Evolutionary conservation across 1,140 invertebrate genomes (phyloP).

Genomic region (Pseudomyrmex pallidus): DNA sequence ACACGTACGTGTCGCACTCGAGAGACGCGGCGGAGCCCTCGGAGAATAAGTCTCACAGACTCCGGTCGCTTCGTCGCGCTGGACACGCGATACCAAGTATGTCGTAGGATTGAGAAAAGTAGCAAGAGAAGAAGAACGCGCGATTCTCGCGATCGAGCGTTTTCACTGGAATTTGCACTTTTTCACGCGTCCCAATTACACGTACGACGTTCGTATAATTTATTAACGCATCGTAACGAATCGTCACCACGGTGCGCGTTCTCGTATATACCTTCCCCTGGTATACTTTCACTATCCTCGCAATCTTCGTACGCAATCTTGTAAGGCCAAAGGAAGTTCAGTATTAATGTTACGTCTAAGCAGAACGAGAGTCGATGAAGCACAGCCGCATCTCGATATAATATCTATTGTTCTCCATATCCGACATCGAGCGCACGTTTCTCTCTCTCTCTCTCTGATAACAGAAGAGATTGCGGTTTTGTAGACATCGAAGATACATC

Average conservation of each 20-base stretch:
- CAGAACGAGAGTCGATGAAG: slow-evolving; percentile 45
- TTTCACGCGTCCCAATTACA: slow-evolving; percentile 39
- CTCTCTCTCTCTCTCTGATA: no score
- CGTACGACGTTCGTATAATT: slow-evolving; percentile 4
- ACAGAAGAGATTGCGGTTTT: no score
- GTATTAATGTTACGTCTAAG: slow-evolving; percentile 73
- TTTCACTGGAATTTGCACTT: slow-evolving; percentile 45
- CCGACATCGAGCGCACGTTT: not conserved
- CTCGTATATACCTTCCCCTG: slow-evolving; percentile 13
- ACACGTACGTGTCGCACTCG: not conserved
- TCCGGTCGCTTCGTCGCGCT: slow-evolving; percentile 9
- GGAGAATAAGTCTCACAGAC: not conserved
- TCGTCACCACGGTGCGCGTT: slow-evolving; percentile 18
- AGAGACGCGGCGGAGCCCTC: not conserved
- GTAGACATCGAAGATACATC: no score
- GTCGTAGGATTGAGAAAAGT: not conserved
- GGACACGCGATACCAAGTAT: slow-evolving; percentile 48
- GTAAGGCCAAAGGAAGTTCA: slow-evolving; percentile 75
- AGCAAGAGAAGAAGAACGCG: not conserved
- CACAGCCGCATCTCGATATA: slow-evolving; percentile 49
- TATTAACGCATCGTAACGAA: slow-evolving; percentile 48
- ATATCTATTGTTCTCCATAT: slow-evolving; percentile 63
- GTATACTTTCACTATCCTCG: slow-evolving; percentile 70
- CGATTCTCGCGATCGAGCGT: not conserved
- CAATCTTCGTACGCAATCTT: slow-evolving; percentile 43